Evolutionary conservation across 2,113 vertebrate species (phyloP).

Genomic region (Crotalus tigris): DNA sequence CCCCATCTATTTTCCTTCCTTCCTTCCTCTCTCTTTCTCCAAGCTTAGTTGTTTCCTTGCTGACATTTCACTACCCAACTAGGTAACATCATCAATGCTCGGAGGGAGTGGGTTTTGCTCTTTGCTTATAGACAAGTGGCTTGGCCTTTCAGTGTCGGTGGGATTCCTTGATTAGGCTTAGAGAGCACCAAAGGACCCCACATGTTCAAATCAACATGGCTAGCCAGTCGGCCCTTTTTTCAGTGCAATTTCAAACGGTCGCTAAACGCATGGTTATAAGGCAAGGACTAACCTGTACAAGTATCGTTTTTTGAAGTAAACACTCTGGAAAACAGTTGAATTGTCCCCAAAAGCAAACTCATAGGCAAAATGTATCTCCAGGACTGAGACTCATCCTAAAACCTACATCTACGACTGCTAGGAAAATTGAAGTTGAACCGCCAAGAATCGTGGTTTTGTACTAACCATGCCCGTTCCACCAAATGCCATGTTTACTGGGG

Average conservation of each 20-base stretch:
- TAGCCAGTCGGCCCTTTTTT: neutral
- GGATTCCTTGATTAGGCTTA: neutral
- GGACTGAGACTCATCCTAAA: neutral
- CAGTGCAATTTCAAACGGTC: neutral
- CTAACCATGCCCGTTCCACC: conserved; percentile 31
- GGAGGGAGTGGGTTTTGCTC: too few relatives aligned
- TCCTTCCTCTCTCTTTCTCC: too few relatives aligned
- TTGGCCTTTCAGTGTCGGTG: neutral
- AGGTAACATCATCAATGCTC: too few relatives aligned
- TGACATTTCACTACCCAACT: neutral
- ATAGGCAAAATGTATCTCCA: neutral
- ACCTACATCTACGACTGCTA: neutral
- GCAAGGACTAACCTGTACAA: neutral
- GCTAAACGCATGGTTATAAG: neutral
- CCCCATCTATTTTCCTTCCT: too few relatives aligned
- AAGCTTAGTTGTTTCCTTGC: too few relatives aligned
- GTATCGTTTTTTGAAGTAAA: neutral
- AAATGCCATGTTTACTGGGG: neutral
- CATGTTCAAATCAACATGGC: neutral
- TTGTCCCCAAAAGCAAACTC: neutral
- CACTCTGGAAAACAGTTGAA: neutral
- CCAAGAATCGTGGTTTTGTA: conserved; percentile 32
- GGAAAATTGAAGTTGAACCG: too few relatives aligned
- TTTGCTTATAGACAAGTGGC: too few relatives aligned
- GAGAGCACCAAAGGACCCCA: neutral